Percentiles rank a stretch among this genome's conserved stretches.
Evolutionary conservation across 2,888 invertebrate species (phyloP).

Genomic region (Macrophya annulata): DNA sequence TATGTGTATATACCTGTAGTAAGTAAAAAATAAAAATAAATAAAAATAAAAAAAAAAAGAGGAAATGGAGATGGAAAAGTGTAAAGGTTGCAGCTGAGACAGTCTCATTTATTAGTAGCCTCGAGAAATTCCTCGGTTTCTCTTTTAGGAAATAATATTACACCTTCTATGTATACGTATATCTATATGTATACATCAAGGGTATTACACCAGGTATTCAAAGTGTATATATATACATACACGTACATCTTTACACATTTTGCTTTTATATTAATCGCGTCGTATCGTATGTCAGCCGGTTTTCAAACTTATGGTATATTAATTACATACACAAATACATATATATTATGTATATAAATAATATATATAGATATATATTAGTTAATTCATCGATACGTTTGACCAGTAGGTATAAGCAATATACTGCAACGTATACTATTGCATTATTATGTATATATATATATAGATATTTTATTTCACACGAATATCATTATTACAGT

Average conservation of each 20-base stretch:
- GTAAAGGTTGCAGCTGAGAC: background rate
- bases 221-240: no score
- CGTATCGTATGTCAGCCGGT: background rate
- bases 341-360: no score
- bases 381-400: background rate
- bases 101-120: background rate
- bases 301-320: background rate
- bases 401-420: background rate
- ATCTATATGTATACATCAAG: no score
- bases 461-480: background rate
- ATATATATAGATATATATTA: no score
- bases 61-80: background rate
- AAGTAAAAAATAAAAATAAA: background rate
- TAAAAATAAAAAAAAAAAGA: background rate
- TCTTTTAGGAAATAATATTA: slow-evolving; percentile 14
- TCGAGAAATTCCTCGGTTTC: background rate
- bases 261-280: background rate
- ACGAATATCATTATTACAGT: background rate
- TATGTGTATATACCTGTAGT: no score
- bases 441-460: no score
- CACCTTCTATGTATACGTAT: background rate
- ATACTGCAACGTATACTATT: background rate
- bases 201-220: no score
- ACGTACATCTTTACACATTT: background rate
- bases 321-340: background rate